Evolutionary conservation across 64 coral and sea anemone genomes (phyloP), one percentile per base, ranked within the genome.

Genomic region (Dendrophyllia cribrosa): DNA sequence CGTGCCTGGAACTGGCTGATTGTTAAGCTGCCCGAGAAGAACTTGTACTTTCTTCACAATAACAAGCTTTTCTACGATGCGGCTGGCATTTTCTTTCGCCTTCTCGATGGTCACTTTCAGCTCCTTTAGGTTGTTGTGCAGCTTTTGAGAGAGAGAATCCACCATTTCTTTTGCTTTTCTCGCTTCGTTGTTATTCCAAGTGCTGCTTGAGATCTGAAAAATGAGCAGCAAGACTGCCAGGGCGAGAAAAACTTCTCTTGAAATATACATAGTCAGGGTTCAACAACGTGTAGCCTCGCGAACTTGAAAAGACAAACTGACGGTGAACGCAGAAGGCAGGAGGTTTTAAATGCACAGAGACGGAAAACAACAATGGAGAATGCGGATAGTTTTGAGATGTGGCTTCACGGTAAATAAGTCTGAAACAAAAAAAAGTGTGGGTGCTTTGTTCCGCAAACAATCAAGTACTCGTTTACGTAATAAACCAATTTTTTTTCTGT

Each of bases 1-100:
- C 43, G 20, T 15, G 3, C n/a, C 21, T 1, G 78, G 22, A 82
- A 61, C 9, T 66, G 43, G 12, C 9, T 49, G 26, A 45, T 67
- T 34, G 26, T 34, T 85, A 64, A 85, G 59, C 11, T 85, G 59
- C 17, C 44, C 82, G 2, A 85, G 82, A 19, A 85, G 82, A 22
- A 66, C 59, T 46, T 85, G 62, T 48, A 85, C 19, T 51, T 85
- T 85, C 62, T 66, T 85, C 34, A 85, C 14, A 17, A 70, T 67
- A 50, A 44, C 44, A 43, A 85, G 64, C 19, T 69, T 56, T 11
- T 85, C 25, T 16, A 66, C 48, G 25, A 56, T 85, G 8, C 46
- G 34, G 5, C 13, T 50, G 44, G 68, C 68, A 47, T 85, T 20
- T 43, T 68, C 82, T 85, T 85, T 69, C n/a, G 82, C 59, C 16